Conservation (phyloP, 2,797 vertebrate genomes). For the Epinephelus malabaricus region DNA sequence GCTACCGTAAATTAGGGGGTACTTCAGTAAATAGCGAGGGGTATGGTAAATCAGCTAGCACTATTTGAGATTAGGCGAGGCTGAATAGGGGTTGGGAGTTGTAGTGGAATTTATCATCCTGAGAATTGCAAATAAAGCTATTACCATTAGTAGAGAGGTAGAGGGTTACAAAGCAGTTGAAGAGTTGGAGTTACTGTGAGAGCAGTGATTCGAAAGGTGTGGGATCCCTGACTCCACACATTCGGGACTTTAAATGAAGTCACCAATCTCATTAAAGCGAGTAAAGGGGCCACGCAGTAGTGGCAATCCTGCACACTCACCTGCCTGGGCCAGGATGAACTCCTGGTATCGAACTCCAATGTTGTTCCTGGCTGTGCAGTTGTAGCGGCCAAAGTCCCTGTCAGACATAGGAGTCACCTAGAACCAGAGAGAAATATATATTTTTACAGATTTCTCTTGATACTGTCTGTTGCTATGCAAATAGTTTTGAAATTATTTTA, state of each 20-base stretch:
- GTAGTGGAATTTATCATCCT: constrained; percentile 69
- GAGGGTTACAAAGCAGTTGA: constrained; percentile 41
- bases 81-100: constrained; percentile 64
- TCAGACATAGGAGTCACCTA: constrained; percentile 97
- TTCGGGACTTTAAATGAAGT: constrained; percentile 28
- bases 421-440: neutral
- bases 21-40: constrained; percentile 77
- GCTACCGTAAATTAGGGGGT: constrained; percentile 80
- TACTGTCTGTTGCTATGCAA: neutral
- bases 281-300: neutral
- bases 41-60: constrained; percentile 78
- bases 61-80: constrained; percentile 78
- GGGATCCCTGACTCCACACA: constrained; percentile 36
- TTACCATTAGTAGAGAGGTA: constrained; percentile 59
- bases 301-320: constrained; percentile 83
- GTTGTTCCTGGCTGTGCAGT: constrained; percentile 96
- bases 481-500: neutral
- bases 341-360: constrained; percentile 95
- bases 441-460: neutral
- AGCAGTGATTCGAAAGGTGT: constrained; percentile 23
- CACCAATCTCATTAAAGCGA: constrained; percentile 22
- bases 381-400: constrained; percentile 96
- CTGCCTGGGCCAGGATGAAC: constrained; percentile 95
- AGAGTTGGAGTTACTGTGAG: constrained; percentile 18
- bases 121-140: constrained; percentile 72